A percentile compares a stretch with the other conserved stretches of the same genome.
Conservation (phyloP, 1,140 invertebrate genomes). For the Bombus pascuorum region DNA sequence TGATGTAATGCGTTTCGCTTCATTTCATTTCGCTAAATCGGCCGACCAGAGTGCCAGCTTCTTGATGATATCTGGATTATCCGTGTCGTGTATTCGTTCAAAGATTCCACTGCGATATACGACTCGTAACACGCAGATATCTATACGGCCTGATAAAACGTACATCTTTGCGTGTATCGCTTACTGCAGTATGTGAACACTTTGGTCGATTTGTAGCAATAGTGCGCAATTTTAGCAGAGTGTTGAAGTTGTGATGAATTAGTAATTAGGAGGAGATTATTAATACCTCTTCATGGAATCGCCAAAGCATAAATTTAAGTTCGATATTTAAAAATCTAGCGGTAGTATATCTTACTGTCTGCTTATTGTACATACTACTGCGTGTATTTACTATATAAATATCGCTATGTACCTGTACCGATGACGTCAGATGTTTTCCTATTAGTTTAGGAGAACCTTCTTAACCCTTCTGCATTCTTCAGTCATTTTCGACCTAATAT, state of each 20-base stretch:
- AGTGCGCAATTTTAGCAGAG: not conserved
- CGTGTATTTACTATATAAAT: too few species aligned
- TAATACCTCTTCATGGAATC: too few species aligned
- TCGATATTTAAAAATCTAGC: too few species aligned
- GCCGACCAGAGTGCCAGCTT: not conserved
- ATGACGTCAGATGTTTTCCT: too few species aligned
- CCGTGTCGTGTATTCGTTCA: not conserved
- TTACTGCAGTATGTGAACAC: not conserved
- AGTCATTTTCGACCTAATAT: too few species aligned
- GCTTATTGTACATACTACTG: too few species aligned
- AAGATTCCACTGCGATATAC: not conserved
- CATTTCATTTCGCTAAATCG: constrained; percentile 29
- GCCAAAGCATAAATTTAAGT: too few species aligned
- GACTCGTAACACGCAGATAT: not conserved
- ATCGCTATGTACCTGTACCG: too few species aligned
- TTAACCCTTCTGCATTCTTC: too few species aligned
- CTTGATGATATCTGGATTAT: constrained; percentile 12
- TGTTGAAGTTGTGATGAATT: not conserved
- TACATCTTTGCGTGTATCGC: not conserved
- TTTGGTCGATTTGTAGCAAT: not conserved
- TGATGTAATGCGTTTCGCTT: constrained; percentile 43
- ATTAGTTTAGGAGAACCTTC: too few species aligned
- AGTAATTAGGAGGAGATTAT: too few species aligned
- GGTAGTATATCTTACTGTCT: too few species aligned
- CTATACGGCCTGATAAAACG: not conserved